Conservation (phyloP, 2,113 vertebrate genomes). For the Pedetes capensis region DNA sequence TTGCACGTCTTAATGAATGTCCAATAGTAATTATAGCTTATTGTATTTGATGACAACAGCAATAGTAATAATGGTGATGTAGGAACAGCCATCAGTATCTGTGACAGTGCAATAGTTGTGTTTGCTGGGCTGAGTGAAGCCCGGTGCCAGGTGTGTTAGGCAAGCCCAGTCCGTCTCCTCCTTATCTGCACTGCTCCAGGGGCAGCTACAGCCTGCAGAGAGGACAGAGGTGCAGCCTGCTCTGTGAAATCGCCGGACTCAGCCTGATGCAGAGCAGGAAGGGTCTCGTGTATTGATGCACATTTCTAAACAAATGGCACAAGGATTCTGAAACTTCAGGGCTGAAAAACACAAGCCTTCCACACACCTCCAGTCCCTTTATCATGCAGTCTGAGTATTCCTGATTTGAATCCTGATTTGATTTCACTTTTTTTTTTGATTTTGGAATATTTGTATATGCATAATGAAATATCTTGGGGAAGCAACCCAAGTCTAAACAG, state of each 20-base stretch:
- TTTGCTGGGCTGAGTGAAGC: not conserved
- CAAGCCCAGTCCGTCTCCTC: not conserved
- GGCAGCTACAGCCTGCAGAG: not conserved
- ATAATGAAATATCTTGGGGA: not conserved
- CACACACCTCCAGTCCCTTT: not conserved
- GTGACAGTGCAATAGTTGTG: not conserved
- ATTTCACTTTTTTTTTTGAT: not conserved
- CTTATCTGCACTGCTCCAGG: fast-evolving
- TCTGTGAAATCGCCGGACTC: not conserved
- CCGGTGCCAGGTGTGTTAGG: not conserved
- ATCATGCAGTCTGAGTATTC: not conserved
- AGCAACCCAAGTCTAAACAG: not conserved
- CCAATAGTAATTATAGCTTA: constrained; percentile 42
- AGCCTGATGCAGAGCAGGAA: not conserved
- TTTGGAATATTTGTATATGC: not conserved
- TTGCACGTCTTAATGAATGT: constrained; percentile 20
- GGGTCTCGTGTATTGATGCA: not conserved
- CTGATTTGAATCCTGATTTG: not conserved
- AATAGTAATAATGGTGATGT: not conserved
- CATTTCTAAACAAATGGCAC: not conserved
- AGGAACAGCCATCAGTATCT: not conserved
- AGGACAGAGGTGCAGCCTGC: not conserved
- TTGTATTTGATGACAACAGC: constrained; percentile 46
- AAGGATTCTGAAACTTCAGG: not conserved
- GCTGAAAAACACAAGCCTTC: not conserved